These are phyloP conservation scores for Hydrotaea diabolus DNA, from an alignment of 2,888 invertebrate genomes.

Conservation along the genomic window DNA sequence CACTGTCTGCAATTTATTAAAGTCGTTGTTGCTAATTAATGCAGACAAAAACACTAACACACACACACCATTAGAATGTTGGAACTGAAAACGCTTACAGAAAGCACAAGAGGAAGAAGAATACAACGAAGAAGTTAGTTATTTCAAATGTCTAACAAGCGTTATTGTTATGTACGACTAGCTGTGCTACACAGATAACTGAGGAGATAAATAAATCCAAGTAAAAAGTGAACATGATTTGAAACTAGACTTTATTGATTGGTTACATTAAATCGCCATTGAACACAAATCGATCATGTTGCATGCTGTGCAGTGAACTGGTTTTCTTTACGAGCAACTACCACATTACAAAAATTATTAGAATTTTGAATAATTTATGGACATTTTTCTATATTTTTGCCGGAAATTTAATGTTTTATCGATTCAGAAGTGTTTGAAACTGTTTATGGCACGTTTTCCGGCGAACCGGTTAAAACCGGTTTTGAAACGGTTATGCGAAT, in stretches of 20 bases:
- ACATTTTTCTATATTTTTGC: too few relatives aligned
- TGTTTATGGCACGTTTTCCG: too few relatives aligned
- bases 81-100: conserved; percentile 27
- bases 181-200: conserved; percentile 11
- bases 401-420: too few relatives aligned
- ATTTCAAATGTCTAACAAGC: conserved; percentile 22
- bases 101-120: not conserved
- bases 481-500: too few relatives aligned
- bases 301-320: not conserved
- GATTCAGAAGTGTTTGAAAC: too few relatives aligned
- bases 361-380: conserved; percentile 25
- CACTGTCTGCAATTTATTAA: conserved; percentile 16
- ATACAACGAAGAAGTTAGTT: conserved; percentile 6
- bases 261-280: not conserved
- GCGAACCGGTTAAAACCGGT: too few relatives aligned
- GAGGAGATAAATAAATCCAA: conserved; percentile 10
- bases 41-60: too few relatives aligned
- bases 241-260: conserved; percentile 9
- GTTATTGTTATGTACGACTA: too few relatives aligned
- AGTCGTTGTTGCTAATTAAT: conserved; percentile 45
- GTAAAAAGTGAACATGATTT: not conserved
- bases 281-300: conserved; percentile 25
- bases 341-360: not conserved
- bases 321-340: not conserved
- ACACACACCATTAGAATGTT: not conserved